A percentile compares a stretch with the other conserved stretches of the same genome.
Conservation (phyloP, 2,888 invertebrate species). For the Schizaphis graminum region DNA sequence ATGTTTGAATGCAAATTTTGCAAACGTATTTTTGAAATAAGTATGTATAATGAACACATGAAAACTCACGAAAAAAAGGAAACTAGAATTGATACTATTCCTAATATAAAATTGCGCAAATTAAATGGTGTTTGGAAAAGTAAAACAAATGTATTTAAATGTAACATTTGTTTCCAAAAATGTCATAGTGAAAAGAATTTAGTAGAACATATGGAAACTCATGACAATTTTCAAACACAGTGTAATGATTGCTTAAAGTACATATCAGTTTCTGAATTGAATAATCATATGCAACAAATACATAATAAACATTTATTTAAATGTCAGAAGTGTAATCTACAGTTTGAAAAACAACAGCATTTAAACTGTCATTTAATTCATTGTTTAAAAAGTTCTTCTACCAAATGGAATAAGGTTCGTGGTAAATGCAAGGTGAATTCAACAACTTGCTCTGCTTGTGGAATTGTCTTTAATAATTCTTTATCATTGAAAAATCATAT, state of each 20-base stretch:
- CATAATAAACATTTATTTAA: background rate
- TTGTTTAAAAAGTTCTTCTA: constrained; percentile 21
- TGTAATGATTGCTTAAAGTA: background rate
- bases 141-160: constrained; percentile 37
- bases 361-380: constrained; percentile 33
- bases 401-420: constrained; percentile 3
- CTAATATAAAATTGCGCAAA: constrained; percentile 41
- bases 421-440: background rate
- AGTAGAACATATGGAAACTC: constrained; percentile 30
- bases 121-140: constrained; percentile 59
- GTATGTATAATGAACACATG: background rate
- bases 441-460: constrained; percentile 28
- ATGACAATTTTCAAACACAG: background rate
- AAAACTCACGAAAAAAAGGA: background rate
- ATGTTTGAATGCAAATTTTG: background rate
- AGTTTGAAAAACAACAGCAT: background rate
- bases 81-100: background rate
- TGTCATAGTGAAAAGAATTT: constrained; percentile 24
- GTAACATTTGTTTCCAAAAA: constrained; percentile 42
- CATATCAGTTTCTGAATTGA: background rate
- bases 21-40: background rate
- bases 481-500: constrained; percentile 4
- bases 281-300: background rate
- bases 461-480: background rate
- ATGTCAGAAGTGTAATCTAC: constrained; percentile 16